Conservation (phyloP, 2,888 invertebrate species). For the Rhorus exstirpatorius region DNA sequence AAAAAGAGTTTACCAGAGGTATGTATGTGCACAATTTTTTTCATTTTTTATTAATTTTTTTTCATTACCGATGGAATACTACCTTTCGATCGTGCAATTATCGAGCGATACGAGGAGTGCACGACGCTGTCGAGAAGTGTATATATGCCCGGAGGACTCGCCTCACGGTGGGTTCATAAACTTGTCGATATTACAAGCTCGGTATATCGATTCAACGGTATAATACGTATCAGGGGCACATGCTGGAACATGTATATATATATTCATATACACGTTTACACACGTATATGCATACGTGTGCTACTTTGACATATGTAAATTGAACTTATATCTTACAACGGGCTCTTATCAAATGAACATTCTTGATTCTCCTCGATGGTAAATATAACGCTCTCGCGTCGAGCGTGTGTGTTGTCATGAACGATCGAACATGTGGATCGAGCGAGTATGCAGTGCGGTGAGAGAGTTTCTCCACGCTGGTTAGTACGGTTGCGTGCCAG, state of each 20-base stretch:
- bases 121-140: constrained; percentile 60
- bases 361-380: constrained; percentile 68
- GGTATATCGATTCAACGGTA: constrained; percentile 62
- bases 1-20: not conserved
- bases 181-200: constrained; percentile 74
- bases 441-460: constrained; percentile 49
- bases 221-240: constrained; percentile 58
- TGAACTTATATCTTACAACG: constrained; percentile 74
- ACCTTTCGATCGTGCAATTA: constrained; percentile 64
- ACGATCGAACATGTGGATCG: constrained; percentile 72
- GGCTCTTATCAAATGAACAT: constrained; percentile 74
- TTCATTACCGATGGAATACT: constrained; percentile 45
- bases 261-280: not conserved
- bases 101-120: constrained; percentile 33
- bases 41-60: too few species aligned
- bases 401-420: constrained; percentile 73
- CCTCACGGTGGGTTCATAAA: constrained; percentile 71
- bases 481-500: constrained; percentile 68
- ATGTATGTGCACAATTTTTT: too few species aligned
- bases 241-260: constrained; percentile 23
- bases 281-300: constrained; percentile 59
- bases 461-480: constrained; percentile 40
- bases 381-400: constrained; percentile 66
- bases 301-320: constrained; percentile 74
- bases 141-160: constrained; percentile 47